phyloP scores from a whole-genome alignment of 1,140 invertebrate genomes.

The Caenorhabditis latens region DNA sequence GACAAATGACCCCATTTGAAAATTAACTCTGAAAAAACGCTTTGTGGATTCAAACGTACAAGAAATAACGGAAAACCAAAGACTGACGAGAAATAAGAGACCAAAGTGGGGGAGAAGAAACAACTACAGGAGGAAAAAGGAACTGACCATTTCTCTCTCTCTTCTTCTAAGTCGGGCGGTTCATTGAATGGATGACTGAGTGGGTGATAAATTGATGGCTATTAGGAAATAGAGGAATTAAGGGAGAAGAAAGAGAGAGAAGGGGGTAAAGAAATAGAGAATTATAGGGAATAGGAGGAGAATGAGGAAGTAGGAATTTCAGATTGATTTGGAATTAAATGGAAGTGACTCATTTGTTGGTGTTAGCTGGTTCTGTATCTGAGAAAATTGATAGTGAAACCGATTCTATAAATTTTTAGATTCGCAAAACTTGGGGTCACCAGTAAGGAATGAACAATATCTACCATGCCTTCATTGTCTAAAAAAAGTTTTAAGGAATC shows the following conservation, averaged over 20 bases:
- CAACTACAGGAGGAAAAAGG: background rate
- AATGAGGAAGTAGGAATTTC: background rate
- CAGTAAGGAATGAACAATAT: too few relatives aligned
- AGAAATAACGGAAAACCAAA: background rate
- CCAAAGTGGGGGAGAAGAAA: too few relatives aligned
- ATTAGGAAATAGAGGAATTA: background rate
- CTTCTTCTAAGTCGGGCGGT: slow-evolving; percentile 5
- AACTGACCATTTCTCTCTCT: background rate
- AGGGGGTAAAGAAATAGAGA: background rate
- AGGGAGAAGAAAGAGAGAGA: background rate
- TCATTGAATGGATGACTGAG: slow-evolving; percentile 25
- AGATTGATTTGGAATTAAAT: background rate
- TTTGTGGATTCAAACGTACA: background rate
- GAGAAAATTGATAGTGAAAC: too few relatives aligned
- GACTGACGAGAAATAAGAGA: background rate
- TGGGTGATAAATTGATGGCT: slow-evolving; percentile 52
- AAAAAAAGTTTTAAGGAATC: too few relatives aligned
- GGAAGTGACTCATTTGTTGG: too few relatives aligned
- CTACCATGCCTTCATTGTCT: too few relatives aligned
- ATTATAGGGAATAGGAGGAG: background rate
- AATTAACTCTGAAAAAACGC: background rate
- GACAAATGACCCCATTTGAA: slow-evolving; percentile 40
- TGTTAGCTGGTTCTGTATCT: too few relatives aligned
- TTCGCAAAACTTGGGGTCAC: too few relatives aligned
- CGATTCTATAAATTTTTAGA: too few relatives aligned